Base-by-base conservation (phyloP, 2,888 invertebrate genomes). In the Penaeus monodon region DNA sequence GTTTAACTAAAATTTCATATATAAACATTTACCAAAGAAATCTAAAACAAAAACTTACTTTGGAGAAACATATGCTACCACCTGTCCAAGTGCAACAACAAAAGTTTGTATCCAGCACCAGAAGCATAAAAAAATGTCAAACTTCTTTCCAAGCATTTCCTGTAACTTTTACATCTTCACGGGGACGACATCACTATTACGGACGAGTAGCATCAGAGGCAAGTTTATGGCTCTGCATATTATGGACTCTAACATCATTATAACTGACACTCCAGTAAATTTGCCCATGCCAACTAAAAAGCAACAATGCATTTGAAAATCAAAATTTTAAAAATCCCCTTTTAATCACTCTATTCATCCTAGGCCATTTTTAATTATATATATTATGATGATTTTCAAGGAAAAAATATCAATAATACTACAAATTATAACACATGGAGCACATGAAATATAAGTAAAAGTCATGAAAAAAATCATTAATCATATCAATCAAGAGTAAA, bases 51-150 rank as follows among this genome's bases (percentile, higher is more conserved):
- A n/a, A 57, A 38, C 27, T 70, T 74, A 89, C 89, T 87, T 89
- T 90, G 17, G 92, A 92, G 22, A 93, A 65, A 98, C 92, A 91
- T 97, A 98, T 29, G 95, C 94, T 91, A 95, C 95, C 0, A 95
- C 95, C 65, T 94, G 93, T 70, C 95, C 95, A 38, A 95, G 93
- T 78, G 96, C 95, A 2, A 97, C 96, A 91, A 95, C 95, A 68
- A 98, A 66, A 97, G 94, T 92, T 98, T 98, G 92, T 98, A 96
- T 0, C 98, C 98, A 84, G 98, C 98, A 20, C 98, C 98, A 27
- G 97, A 94, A 1, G 95, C 94, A 91, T 95, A n/a, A 95, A 1
- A 95, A 93, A 70, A 95, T 92, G 68, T 92, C 92, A 91, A 88
- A 88, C n/a, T 94, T 95, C 24, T 94, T 94, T 49, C 92, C 92